Evolutionary conservation across 2,888 invertebrate genomes (phyloP), one percentile per base, ranked within the genome.

Genomic region (Ornithoptera priamus): DNA sequence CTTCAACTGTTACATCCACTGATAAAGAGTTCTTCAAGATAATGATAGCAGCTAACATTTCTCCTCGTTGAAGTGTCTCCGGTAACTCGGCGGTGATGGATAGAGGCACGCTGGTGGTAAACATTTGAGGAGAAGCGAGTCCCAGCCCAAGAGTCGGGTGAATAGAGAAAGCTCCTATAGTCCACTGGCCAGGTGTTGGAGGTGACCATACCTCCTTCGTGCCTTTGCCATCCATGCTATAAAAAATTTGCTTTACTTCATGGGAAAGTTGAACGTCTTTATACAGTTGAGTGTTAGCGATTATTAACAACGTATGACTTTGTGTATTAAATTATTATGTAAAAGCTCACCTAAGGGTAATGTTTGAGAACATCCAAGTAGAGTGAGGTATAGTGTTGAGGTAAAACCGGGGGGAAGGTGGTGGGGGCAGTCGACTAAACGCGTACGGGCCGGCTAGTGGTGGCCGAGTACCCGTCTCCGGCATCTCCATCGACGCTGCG

Each of bases 361-460:
- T 94, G 90, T 97, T 97, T 79, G 95, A 93, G 86, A 97, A 97
- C 82, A 97, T 94, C 97, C 97, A 97, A 59, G 97, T 97, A 70
- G 94, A 93, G 57, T 94, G 94, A 59, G 96, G 94, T 74, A 95
- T 92, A 80, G 95, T 93, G 81, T 95, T 94, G 76, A 97, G 94
- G 90, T 96, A 96, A 80, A 97, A 95, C 74, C 97, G 94, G 58
- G 97, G 97, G 78, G 95, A 94, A 65, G 96, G 95, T 50, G 97
- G 97, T 75, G 95, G 93, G 53, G 97, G 98, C 75, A 97, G 95
- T 69, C 97, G 94, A 80, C 97, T 97, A 93, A 97, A 98, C 69
- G 97, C 97, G 85, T 97, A 98, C 46, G 97, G 97, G 42, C 97
- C 98, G 22, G 97, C 97, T 77, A 96, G 89, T 18, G 97, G 97